These are phyloP conservation scores for Xiphophorus hellerii DNA, from an alignment of 2,113 vertebrate species.

Conservation along the genomic window DNA sequence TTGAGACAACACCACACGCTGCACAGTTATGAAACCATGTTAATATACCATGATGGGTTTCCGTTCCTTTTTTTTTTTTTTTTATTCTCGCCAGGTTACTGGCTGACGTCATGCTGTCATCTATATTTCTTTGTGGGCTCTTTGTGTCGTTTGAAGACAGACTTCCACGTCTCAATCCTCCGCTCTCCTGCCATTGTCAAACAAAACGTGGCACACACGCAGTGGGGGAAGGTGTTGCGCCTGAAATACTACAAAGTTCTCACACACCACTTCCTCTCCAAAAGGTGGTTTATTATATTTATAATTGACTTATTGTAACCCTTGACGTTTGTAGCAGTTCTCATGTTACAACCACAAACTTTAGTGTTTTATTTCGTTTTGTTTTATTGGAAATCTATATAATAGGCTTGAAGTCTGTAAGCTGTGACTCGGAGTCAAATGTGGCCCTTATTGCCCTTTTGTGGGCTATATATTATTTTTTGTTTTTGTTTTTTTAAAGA, in stretches of 20 bases:
- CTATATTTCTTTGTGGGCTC: slow-evolving; percentile 29
- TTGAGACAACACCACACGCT: slow-evolving; percentile 10
- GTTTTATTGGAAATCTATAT: too few species aligned
- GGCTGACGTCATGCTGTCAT: slow-evolving; percentile 31
- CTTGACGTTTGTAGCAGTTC: too few species aligned
- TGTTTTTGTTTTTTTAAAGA: too few species aligned
- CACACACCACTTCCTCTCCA: not conserved
- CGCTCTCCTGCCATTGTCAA: slow-evolving; percentile 26
- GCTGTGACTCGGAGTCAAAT: too few species aligned
- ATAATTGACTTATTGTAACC: not conserved
- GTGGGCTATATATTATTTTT: too few species aligned
- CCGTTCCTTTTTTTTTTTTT: not conserved
- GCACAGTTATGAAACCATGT: slow-evolving; percentile 23
- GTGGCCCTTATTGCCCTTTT: too few species aligned
- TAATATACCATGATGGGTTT: slow-evolving; percentile 22
- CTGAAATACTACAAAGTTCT: slow-evolving; percentile 18
- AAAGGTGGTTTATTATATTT: slow-evolving; percentile 30
- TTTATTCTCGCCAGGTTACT: slow-evolving; percentile 7
- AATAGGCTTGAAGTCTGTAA: not conserved
- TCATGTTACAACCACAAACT: too few species aligned
- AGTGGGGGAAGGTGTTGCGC: slow-evolving; percentile 6
- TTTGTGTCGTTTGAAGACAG: slow-evolving; percentile 40
- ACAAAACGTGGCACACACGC: slow-evolving; percentile 11
- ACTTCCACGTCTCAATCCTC: slow-evolving; percentile 34
- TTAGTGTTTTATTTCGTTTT: too few species aligned